phyloP scores from a whole-genome alignment of 1,140 invertebrate species.

The Bombus superbus region DNA sequence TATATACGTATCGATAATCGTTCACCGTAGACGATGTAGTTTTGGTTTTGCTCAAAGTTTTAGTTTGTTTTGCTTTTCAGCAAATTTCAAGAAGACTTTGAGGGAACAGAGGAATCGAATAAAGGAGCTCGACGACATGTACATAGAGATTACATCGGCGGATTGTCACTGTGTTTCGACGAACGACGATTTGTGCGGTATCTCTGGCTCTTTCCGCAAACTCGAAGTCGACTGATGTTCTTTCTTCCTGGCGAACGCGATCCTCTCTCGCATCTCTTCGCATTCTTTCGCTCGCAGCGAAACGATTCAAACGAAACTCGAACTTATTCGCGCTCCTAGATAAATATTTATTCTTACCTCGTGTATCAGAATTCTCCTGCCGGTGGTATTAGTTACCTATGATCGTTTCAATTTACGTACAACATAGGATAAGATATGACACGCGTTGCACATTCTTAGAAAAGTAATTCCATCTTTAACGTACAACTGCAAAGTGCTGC shows the following conservation, averaged over 20 bases:
- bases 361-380: slow-evolving; percentile 46
- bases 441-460: background rate
- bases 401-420: slow-evolving; percentile 41
- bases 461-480: background rate
- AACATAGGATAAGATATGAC: slow-evolving; percentile 7
- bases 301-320: background rate
- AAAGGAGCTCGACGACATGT: slow-evolving; percentile 91
- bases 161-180: slow-evolving; percentile 84
- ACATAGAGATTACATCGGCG: slow-evolving; percentile 87
- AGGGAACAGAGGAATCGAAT: slow-evolving; percentile 86
- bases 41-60: background rate
- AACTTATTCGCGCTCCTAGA: background rate
- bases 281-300: background rate
- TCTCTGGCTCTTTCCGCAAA: slow-evolving; percentile 91
- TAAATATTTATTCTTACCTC: slow-evolving; percentile 19
- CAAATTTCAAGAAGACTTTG: slow-evolving; percentile 86
- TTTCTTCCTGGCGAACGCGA: background rate
- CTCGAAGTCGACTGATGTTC: slow-evolving; percentile 88
- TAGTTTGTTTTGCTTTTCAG: slow-evolving; percentile 68
- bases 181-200: slow-evolving; percentile 86
- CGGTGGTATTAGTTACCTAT: slow-evolving; percentile 79
- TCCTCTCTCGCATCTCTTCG: background rate
- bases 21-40: background rate
- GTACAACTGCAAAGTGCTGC: background rate
- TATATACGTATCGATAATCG: background rate